Conservation (phyloP, 2,888 invertebrate species). For the Cephus rjabovi region DNA sequence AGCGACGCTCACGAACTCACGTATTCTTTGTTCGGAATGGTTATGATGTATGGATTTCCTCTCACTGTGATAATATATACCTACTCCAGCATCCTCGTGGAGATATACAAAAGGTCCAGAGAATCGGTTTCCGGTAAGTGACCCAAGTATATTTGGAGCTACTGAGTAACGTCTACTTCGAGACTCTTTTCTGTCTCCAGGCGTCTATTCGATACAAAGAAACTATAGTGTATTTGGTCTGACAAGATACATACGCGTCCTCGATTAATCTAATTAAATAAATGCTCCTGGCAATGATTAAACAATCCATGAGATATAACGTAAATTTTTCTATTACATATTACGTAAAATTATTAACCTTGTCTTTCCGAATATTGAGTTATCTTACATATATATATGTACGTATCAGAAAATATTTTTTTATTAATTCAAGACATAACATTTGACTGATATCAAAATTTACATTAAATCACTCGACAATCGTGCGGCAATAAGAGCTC, state of each 20-base stretch:
- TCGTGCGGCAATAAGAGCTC: too few relatives aligned
- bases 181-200: not conserved
- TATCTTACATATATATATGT: not conserved
- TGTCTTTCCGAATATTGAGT: not conserved
- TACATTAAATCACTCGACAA: not conserved
- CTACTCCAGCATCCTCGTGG: conserved; percentile 87
- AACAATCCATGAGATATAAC: not conserved
- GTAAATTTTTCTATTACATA: not conserved
- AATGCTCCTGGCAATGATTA: not conserved
- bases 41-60: conserved; percentile 89
- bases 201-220: not conserved
- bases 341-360: not conserved
- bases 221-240: not conserved
- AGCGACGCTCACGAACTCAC: conserved; percentile 78
- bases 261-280: not conserved
- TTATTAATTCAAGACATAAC: too few relatives aligned
- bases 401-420: not conserved
- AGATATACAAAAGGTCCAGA: conserved; percentile 82
- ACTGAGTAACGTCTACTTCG: not conserved
- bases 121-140: conserved; percentile 71
- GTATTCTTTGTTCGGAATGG: conserved; percentile 86
- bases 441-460: not conserved
- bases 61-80: conserved; percentile 87
- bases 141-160: not conserved
- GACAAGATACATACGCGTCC: not conserved